Evolutionary conservation across 2,888 invertebrate species (phyloP).

Genomic region (Ecliptopera silaceata): DNA sequence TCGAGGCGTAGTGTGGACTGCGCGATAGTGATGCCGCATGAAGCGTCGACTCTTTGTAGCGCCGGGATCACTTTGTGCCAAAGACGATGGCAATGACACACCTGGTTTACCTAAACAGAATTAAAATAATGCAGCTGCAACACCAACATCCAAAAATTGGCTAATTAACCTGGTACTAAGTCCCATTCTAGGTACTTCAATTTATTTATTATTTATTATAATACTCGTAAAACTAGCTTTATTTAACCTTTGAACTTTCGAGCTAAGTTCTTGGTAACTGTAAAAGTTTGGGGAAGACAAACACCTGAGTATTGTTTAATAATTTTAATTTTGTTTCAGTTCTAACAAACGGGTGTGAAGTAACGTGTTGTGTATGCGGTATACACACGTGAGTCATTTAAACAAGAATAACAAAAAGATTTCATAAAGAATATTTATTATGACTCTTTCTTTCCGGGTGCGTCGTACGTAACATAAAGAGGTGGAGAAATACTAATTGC

Average conservation of each 20-base stretch:
- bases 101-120: constrained; percentile 35
- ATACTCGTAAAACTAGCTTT: too few relatives aligned
- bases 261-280: too few relatives aligned
- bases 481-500: background rate
- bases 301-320: too few relatives aligned
- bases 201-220: too few relatives aligned
- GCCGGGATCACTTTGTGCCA: constrained; percentile 51
- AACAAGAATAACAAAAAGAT: background rate
- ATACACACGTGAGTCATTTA: constrained; percentile 14
- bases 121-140: background rate
- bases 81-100: constrained; percentile 54
- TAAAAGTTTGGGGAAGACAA: too few relatives aligned
- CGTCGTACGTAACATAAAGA: constrained; percentile 10
- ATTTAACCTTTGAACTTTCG: too few relatives aligned
- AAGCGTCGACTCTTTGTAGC: constrained; percentile 48
- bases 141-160: background rate
- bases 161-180: too few relatives aligned
- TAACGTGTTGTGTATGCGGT: too few relatives aligned
- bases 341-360: too few relatives aligned
- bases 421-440: constrained; percentile 15
- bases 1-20: constrained; percentile 67
- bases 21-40: constrained; percentile 65
- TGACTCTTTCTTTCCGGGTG: constrained; percentile 9
- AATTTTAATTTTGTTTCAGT: too few relatives aligned
- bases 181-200: too few relatives aligned